A percentile compares a stretch with the other conserved stretches of the same genome.
Evolutionary conservation across 2,113 vertebrate species (phyloP).

Genomic region (Butorides virescens): DNA sequence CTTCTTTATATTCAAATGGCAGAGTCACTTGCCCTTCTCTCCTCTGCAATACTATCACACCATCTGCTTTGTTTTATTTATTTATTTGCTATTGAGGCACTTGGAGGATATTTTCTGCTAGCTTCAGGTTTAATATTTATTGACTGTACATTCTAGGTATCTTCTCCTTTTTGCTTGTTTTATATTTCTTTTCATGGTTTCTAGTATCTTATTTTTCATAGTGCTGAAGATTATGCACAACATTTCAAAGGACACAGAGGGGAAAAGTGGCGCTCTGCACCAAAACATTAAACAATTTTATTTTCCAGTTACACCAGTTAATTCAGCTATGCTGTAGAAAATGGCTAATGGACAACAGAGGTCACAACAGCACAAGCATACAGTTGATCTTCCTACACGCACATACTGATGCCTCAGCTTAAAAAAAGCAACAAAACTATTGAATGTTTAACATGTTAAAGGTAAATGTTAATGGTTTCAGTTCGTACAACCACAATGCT

Average conservation of each 20-base stretch:
- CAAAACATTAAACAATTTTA: neutral
- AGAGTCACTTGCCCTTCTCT: neutral
- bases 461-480: neutral
- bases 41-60: neutral
- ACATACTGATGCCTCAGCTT: neutral
- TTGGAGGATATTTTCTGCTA: neutral
- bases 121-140: neutral
- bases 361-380: neutral
- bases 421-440: neutral
- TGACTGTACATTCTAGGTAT: neutral
- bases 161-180: neutral
- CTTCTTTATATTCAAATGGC: slow-evolving; percentile 7
- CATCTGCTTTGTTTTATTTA: neutral
- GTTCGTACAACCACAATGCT: neutral
- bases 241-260: neutral
- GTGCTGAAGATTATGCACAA: neutral
- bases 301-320: neutral
- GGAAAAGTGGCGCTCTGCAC: neutral
- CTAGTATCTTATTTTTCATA: neutral
- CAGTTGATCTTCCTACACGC: neutral
- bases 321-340: neutral
- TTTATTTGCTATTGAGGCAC: neutral
- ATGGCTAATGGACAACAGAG: neutral
- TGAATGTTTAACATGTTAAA: neutral
- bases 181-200: neutral